Percentiles rank a stretch among this genome's conserved stretches.
phyloP scores from a whole-genome alignment of 2,888 invertebrate species.

The Sisyra nigra region DNA sequence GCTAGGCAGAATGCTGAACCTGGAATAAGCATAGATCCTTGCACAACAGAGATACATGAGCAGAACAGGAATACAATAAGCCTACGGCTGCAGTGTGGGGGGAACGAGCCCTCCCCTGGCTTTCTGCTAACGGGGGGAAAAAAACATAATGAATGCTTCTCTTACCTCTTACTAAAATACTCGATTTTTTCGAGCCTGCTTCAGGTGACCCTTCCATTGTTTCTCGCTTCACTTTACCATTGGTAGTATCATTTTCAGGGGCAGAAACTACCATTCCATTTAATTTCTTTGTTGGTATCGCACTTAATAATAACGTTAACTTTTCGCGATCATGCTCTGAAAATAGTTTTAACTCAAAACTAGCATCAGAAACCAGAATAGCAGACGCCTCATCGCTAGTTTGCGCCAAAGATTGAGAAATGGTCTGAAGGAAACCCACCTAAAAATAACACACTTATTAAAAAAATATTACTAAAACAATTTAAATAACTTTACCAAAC shows the following conservation, averaged over 20 bases:
- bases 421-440: constrained; percentile 24
- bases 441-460: constrained; percentile 14
- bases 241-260: constrained; percentile 1
- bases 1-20: too few relatives aligned
- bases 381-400: constrained; percentile 27
- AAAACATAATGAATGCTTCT: too few relatives aligned
- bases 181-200: constrained; percentile 21
- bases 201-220: constrained; percentile 16
- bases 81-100: too few relatives aligned
- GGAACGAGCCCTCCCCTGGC: too few relatives aligned
- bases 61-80: too few relatives aligned
- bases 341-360: constrained; percentile 5
- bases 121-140: too few relatives aligned
- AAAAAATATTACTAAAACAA: constrained; percentile 2
- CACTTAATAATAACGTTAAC: constrained; percentile 23
- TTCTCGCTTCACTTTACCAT: constrained; percentile 10
- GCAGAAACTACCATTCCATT: constrained; percentile 13
- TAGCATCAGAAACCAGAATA: constrained; percentile 23
- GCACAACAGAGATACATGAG: too few relatives aligned
- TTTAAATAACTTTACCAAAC: constrained; percentile 29
- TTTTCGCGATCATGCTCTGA: constrained; percentile 17
- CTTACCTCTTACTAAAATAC: constrained; percentile 26
- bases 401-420: constrained; percentile 11
- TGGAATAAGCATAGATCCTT: too few relatives aligned
- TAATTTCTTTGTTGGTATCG: constrained; percentile 19